These are phyloP conservation scores for Conus canariensis DNA, from an alignment of 2,888 invertebrate genomes.

Conservation along the genomic window DNA sequence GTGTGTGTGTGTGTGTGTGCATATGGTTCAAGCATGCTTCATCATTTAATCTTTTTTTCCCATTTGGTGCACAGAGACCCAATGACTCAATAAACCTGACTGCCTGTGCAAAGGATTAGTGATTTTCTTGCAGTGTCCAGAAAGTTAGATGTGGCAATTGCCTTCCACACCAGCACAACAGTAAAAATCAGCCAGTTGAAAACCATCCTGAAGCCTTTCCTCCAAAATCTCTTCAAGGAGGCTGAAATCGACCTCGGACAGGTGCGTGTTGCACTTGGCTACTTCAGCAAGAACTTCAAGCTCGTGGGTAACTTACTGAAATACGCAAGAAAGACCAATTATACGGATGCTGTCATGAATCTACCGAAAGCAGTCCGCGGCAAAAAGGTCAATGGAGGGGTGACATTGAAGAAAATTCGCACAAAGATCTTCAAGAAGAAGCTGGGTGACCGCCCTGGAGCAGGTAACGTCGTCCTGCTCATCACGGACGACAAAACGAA, in stretches of 20 bases:
- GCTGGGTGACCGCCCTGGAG: conserved; percentile 55
- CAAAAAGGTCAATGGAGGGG: conserved; percentile 48
- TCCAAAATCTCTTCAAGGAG: conserved; percentile 56
- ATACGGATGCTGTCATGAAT: conserved; percentile 53
- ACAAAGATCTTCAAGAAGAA: conserved; percentile 51
- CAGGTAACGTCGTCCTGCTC: conserved; percentile 64
- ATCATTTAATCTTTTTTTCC: too few species aligned
- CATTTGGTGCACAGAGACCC: too few species aligned
- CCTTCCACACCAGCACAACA: conserved; percentile 58
- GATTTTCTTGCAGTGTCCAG: conserved; percentile 44
- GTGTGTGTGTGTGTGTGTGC: background rate
- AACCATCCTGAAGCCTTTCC: conserved; percentile 56
- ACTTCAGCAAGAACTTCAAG: conserved; percentile 71
- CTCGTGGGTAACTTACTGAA: conserved; percentile 58
- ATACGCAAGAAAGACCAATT: conserved; percentile 51
- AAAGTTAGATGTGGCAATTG: conserved; percentile 61
- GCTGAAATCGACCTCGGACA: conserved; percentile 58
- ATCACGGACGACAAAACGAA: conserved; percentile 65
- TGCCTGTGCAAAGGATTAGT: background rate
- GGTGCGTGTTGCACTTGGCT: conserved; percentile 70
- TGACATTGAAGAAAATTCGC: conserved; percentile 51
- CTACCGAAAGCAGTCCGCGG: conserved; percentile 47
- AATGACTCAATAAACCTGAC: too few species aligned
- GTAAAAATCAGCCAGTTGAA: conserved; percentile 56
- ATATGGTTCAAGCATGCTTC: background rate